phyloP scores from a whole-genome alignment of 2,888 invertebrate genomes.

The Dasysyrphus tricinctus region DNA sequence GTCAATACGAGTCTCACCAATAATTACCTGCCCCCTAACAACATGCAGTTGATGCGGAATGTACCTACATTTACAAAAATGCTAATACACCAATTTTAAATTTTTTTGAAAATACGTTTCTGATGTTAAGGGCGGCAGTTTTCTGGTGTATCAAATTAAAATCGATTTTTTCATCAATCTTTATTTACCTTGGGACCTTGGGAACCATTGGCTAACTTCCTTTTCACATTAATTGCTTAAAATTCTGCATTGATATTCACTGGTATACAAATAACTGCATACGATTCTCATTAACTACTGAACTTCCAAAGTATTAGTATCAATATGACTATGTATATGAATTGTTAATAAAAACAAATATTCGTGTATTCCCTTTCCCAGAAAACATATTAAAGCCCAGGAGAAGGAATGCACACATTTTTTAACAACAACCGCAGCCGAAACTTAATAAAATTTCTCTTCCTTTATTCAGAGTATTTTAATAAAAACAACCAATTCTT shows the following conservation, averaged over 20 bases:
- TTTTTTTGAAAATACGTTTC: too few species aligned
- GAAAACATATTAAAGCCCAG: neutral
- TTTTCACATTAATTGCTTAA: neutral
- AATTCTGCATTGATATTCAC: neutral
- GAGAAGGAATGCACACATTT: neutral
- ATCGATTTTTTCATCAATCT: neutral
- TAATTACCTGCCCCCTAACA: too few species aligned
- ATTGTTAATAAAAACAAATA: neutral
- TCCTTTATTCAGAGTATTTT: conserved; percentile 6
- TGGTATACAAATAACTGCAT: neutral
- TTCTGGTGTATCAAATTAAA: too few species aligned
- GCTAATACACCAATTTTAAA: too few species aligned
- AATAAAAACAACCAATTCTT: conserved; percentile 8
- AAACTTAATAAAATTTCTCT: conserved; percentile 19
- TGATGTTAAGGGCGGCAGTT: too few species aligned
- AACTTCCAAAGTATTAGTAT: neutral
- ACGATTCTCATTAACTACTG: neutral
- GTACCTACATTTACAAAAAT: too few species aligned
- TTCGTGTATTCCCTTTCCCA: neutral
- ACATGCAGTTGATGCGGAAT: too few species aligned
- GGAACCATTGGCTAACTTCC: too few species aligned
- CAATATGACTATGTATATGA: neutral
- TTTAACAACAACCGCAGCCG: neutral
- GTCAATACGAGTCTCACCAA: too few species aligned
- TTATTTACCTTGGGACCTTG: neutral